These are phyloP conservation scores for Pterocles gutturalis DNA, from an alignment of 2,113 vertebrate species.

Conservation along the genomic window DNA sequence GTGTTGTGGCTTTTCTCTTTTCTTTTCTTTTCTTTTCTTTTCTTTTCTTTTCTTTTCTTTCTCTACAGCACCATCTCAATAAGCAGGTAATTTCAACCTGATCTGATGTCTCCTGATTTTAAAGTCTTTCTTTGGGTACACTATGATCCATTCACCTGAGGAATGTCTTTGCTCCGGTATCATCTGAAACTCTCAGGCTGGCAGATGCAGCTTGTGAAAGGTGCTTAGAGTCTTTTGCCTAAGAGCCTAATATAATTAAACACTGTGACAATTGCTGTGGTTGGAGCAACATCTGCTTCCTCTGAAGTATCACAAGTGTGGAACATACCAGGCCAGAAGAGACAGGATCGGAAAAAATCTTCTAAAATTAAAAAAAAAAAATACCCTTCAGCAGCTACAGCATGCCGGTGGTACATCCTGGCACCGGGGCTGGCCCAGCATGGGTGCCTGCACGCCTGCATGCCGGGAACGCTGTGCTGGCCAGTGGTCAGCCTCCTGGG, in stretches of 20 bases:
- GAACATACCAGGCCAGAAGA: neutral
- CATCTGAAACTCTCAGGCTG: neutral
- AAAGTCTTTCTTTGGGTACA: neutral
- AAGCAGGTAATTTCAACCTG: neutral
- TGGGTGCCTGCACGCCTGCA: rapidly evolving
- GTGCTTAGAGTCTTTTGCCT: neutral
- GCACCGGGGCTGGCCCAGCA: neutral
- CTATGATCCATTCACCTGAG: neutral
- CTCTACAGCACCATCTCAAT: neutral
- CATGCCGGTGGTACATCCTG: rapidly evolving
- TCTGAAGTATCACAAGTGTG: neutral
- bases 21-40: neutral
- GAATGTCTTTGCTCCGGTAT: neutral
- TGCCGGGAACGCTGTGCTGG: neutral
- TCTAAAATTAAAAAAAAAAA: neutral
- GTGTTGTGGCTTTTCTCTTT: neutral
- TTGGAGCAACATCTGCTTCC: conserved; percentile 10
- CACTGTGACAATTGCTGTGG: neutral
- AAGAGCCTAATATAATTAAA: neutral
- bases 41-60: neutral
- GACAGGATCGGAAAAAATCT: neutral
- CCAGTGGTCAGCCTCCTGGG: neutral
- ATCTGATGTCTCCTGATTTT: neutral
- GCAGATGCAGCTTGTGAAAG: neutral
- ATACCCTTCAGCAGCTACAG: neutral